Evolutionary conservation across 2,113 vertebrate species (phyloP).

Genomic region (Pelmatolapia mariae): DNA sequence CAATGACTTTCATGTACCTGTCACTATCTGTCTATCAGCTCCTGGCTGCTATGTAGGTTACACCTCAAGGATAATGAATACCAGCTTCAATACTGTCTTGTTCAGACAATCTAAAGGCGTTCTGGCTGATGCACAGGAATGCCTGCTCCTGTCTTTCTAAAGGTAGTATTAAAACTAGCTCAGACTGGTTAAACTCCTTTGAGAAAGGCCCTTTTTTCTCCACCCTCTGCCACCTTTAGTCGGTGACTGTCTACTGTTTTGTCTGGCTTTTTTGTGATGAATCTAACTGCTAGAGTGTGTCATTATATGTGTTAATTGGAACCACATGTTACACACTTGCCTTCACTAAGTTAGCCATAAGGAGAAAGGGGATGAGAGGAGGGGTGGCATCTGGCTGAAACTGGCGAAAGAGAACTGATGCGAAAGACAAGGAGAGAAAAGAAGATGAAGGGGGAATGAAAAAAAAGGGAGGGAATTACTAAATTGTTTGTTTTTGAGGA

Average conservation of each 20-base stretch:
- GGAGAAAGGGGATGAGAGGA: background rate
- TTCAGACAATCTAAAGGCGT: background rate
- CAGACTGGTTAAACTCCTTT: background rate
- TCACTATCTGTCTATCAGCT: constrained; percentile 41
- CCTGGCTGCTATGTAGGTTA: constrained; percentile 11
- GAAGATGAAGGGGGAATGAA: background rate
- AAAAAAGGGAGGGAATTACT: background rate
- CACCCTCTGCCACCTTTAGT: background rate
- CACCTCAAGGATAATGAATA: constrained; percentile 21
- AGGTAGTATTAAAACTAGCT: background rate
- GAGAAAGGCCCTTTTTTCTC: background rate
- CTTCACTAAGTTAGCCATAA: background rate
- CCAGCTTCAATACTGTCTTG: background rate
- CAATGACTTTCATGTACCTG: constrained; percentile 48
- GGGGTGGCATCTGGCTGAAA: background rate
- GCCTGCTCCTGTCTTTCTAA: background rate
- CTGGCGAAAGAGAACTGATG: background rate
- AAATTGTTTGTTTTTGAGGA: constrained; percentile 1
- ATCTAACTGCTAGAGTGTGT: background rate
- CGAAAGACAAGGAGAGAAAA: background rate
- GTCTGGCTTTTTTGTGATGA: background rate
- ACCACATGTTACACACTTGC: constrained; percentile 5
- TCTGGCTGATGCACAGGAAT: constrained; percentile 1
- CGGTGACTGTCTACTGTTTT: background rate
- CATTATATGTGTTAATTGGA: constrained; percentile 17